Conservation (phyloP, 2,113 vertebrate genomes). For the Emydura subglobosa region DNA sequence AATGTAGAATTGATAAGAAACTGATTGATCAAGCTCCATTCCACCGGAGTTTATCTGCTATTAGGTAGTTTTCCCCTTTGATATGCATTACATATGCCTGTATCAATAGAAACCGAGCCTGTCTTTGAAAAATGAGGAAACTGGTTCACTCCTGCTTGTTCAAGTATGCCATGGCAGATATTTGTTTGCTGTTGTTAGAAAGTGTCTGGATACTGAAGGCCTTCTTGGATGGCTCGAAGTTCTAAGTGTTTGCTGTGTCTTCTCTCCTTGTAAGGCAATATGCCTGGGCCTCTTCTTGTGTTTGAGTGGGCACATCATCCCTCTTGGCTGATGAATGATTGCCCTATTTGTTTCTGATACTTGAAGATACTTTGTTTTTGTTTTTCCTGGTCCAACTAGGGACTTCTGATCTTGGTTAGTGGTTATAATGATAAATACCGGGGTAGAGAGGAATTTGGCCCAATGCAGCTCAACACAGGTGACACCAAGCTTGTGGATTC, state of each 20-base stretch:
- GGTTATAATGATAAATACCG: not conserved
- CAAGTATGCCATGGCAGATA: not conserved
- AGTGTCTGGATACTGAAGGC: not conserved
- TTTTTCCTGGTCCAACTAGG: too few relatives aligned
- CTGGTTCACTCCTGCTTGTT: not conserved
- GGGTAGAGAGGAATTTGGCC: not conserved
- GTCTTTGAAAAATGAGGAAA: not conserved
- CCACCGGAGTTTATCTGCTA: not conserved
- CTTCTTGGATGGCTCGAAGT: not conserved
- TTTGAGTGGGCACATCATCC: not conserved
- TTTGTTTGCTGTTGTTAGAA: not conserved
- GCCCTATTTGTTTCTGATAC: not conserved
- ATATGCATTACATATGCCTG: not conserved
- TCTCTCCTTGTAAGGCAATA: not conserved
- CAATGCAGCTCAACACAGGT: not conserved
- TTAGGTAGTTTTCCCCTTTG: accelerated
- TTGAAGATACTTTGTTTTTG: too few relatives aligned
- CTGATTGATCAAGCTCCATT: not conserved
- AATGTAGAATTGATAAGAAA: not conserved
- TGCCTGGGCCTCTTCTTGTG: not conserved
- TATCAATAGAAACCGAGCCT: not conserved
- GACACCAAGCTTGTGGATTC: not conserved
- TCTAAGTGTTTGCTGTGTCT: not conserved
- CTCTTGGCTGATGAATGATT: not conserved
- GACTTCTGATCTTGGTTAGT: too few relatives aligned